phyloP scores from a whole-genome alignment of 2,888 invertebrate species.

The Selenia dentaria region DNA sequence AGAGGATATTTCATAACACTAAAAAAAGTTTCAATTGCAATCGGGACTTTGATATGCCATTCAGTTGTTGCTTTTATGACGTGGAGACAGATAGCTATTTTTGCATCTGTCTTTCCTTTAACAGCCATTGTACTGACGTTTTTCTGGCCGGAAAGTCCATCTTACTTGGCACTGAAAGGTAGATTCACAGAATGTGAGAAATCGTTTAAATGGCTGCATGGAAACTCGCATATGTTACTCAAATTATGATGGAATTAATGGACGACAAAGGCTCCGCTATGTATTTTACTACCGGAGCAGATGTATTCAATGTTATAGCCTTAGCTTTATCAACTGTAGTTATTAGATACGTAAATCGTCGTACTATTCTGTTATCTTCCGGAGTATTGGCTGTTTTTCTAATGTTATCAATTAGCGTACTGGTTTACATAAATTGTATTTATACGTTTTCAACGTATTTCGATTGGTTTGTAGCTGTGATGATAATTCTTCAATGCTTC shows the following conservation, averaged over 20 bases:
- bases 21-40: constrained; percentile 37
- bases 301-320: constrained; percentile 40
- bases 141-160: constrained; percentile 56
- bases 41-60: constrained; percentile 48
- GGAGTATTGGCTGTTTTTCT: constrained; percentile 36
- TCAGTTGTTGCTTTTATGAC: constrained; percentile 37
- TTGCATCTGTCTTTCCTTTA: constrained; percentile 29
- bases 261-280: constrained; percentile 40
- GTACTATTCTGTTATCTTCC: constrained; percentile 42
- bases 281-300: constrained; percentile 46
- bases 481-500: constrained; percentile 43
- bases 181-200: constrained; percentile 44
- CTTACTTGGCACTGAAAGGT: constrained; percentile 48
- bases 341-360: constrained; percentile 41
- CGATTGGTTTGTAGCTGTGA: constrained; percentile 40
- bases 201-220: constrained; percentile 46
- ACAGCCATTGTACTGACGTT: constrained; percentile 35
- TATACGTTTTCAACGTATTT: constrained; percentile 15
- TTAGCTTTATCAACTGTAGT: constrained; percentile 38
- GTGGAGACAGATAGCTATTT: constrained; percentile 48
- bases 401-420: constrained; percentile 41
- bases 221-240: constrained; percentile 43
- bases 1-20: constrained; percentile 49
- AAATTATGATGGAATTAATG: constrained; percentile 46
- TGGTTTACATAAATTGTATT: constrained; percentile 36